phyloP scores from a whole-genome alignment of 1,140 invertebrate genomes.

The Elysia chlorotica region DNA sequence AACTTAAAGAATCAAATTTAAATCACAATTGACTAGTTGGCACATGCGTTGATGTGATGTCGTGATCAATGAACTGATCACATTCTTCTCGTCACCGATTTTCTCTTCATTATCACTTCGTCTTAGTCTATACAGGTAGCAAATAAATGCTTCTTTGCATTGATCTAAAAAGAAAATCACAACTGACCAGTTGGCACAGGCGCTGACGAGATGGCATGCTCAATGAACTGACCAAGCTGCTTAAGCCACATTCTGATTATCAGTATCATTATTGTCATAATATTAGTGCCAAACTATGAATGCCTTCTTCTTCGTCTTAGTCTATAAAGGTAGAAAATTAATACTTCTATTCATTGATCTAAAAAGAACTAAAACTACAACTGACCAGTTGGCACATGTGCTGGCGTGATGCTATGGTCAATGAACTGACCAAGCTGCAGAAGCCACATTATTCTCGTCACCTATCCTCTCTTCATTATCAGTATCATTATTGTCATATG shows the following conservation, averaged over 20 bases:
- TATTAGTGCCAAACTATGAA: too few relatives aligned
- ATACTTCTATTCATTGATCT: neutral
- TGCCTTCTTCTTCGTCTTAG: neutral
- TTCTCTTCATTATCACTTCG: neutral
- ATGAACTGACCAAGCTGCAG: constrained; percentile 83
- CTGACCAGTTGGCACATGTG: constrained; percentile 18
- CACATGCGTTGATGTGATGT: too few relatives aligned
- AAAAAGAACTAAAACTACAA: too few relatives aligned
- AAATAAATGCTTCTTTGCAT: neutral
- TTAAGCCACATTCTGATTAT: too few relatives aligned
- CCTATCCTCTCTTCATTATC: too few relatives aligned
- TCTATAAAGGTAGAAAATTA: neutral
- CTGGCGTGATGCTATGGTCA: constrained; percentile 82
- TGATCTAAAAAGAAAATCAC: constrained; percentile 10
- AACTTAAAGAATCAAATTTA: neutral
- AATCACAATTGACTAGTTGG: neutral
- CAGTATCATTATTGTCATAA: too few relatives aligned
- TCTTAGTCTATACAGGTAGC: neutral
- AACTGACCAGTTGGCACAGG: neutral
- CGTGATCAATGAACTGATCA: neutral
- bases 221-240: too few relatives aligned
- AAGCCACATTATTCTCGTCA: neutral
- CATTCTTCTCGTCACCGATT: neutral
- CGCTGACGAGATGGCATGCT: too few relatives aligned
- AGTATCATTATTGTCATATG: too few relatives aligned